Conservation (phyloP, 1,140 invertebrate genomes). For the Pteromalus puparum region DNA sequence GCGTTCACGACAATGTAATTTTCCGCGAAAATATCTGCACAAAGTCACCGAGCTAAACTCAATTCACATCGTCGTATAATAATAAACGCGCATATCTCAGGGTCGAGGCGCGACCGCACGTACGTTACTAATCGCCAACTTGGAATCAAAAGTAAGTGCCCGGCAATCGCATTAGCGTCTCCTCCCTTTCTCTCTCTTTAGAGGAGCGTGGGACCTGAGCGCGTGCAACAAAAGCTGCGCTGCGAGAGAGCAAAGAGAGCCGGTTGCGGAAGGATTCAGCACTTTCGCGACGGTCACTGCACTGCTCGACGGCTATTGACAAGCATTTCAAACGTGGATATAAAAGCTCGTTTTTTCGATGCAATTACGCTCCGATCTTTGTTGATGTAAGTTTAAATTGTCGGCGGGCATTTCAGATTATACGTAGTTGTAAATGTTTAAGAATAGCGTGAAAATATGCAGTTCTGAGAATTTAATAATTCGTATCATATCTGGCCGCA, state of each 20-base stretch:
- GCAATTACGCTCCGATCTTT: no score
- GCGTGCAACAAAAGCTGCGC: not conserved
- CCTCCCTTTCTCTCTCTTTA: not conserved
- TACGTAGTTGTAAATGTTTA: no score
- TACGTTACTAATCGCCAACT: not conserved
- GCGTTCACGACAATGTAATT: not conserved
- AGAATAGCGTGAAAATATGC: no score
- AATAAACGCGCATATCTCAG: not conserved
- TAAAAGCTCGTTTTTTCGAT: no score
- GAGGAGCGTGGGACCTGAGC: not conserved
- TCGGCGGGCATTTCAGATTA: no score
- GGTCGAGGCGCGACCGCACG: not conserved
- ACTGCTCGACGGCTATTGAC: not conserved
- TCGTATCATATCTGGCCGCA: no score
- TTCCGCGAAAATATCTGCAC: not conserved
- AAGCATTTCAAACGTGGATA: not conserved
- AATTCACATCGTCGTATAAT: not conserved
- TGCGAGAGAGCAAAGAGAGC: not conserved
- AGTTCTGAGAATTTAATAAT: no score
- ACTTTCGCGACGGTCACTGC: not conserved
- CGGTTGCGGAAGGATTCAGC: not conserved
- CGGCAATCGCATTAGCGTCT: not conserved
- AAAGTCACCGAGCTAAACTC: not conserved
- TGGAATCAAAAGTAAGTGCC: not conserved
- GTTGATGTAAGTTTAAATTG: no score